These are phyloP conservation scores for Sinodicranocentrus sp. DNA, from an alignment of 2,888 invertebrate genomes.

Conservation along the genomic window DNA sequence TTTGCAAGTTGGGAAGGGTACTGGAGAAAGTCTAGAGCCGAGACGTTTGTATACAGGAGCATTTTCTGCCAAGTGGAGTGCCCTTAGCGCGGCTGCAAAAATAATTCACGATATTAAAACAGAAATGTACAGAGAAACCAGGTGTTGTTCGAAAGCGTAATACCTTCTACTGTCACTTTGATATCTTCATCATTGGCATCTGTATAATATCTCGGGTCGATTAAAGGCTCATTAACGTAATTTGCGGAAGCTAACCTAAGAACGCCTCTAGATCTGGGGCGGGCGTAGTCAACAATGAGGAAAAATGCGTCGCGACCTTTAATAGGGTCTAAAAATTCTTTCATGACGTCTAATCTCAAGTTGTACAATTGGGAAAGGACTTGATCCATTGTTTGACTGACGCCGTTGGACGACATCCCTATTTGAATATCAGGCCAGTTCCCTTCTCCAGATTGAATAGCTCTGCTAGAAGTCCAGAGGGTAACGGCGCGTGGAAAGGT, in stretches of 20 bases:
- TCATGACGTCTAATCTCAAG: conserved; percentile 48
- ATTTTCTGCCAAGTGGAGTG: conserved; percentile 61
- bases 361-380: conserved; percentile 54
- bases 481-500: conserved; percentile 65
- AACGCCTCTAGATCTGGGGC: conserved; percentile 67
- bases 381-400: conserved; percentile 45
- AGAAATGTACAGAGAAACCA: no score
- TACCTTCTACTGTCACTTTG: conserved; percentile 63
- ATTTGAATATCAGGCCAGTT: conserved; percentile 72
- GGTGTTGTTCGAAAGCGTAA: neutral
- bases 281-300: conserved; percentile 46
- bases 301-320: conserved; percentile 66
- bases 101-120: neutral
- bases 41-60: conserved; percentile 57
- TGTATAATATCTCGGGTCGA: conserved; percentile 72
- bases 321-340: conserved; percentile 61
- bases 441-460: conserved; percentile 36
- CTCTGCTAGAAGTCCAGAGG: conserved; percentile 54
- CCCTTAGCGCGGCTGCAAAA: conserved; percentile 30
- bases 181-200: conserved; percentile 49
- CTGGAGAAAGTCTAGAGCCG: conserved; percentile 50
- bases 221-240: conserved; percentile 37
- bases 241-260: conserved; percentile 42
- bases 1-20: conserved; percentile 62
- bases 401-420: conserved; percentile 46